Evolutionary conservation across 2,797 vertebrate genomes (phyloP).

Genomic region (Spinus pinus): DNA sequence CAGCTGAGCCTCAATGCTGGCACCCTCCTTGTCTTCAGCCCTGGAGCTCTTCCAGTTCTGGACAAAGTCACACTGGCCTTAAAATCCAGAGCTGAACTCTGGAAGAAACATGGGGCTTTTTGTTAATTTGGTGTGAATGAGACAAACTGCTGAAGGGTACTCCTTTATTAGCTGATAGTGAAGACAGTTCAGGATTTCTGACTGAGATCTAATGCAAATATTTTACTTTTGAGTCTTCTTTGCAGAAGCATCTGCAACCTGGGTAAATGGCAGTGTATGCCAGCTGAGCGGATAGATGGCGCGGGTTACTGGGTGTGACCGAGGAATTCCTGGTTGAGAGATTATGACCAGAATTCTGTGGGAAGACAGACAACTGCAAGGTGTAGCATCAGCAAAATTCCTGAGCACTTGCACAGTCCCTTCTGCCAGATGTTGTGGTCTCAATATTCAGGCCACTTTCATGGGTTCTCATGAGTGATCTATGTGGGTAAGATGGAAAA

Average conservation of each 20-base stretch:
- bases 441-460: background rate
- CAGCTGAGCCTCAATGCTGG: background rate
- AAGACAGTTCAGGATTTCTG: background rate
- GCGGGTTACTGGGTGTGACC: background rate
- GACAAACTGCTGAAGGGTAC: background rate
- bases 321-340: background rate
- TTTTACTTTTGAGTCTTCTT: background rate
- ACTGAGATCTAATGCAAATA: background rate
- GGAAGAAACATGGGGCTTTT: background rate
- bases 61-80: background rate
- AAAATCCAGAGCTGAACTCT: background rate
- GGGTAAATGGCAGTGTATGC: rapidly evolving
- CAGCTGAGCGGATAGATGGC: background rate
- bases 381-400: background rate
- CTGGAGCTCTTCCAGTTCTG: background rate
- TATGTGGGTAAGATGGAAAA: background rate
- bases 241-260: background rate
- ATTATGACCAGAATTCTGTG: background rate
- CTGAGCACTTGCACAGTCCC: background rate
- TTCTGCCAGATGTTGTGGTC: background rate
- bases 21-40: background rate
- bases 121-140: background rate
- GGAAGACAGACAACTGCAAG: background rate
- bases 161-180: background rate
- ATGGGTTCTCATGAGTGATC: background rate